phyloP scores from a whole-genome alignment of 2,888 invertebrate species.

The Callyntrura sp. region DNA sequence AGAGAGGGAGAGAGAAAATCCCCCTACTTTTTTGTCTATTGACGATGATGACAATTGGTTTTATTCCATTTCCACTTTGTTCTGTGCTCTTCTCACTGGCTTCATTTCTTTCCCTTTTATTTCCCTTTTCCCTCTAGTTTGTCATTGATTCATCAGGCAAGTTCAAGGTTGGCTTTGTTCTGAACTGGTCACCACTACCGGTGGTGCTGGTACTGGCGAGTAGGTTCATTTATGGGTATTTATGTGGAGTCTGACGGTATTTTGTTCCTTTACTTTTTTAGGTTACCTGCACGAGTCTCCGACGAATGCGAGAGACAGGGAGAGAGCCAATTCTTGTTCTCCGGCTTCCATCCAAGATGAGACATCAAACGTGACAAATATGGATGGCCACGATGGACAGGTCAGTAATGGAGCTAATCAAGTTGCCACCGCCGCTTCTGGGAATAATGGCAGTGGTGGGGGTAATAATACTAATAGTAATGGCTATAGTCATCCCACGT shows the following conservation, averaged over 20 bases:
- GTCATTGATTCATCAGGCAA: constrained; percentile 30
- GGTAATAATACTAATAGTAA: constrained; percentile 60
- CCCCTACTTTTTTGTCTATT: neutral
- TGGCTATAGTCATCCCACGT: constrained; percentile 74
- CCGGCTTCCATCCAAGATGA: constrained; percentile 83
- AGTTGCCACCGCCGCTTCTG: constrained; percentile 59
- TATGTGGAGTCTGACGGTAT: no score
- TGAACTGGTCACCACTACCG: neutral
- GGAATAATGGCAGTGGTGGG: constrained; percentile 54
- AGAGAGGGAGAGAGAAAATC: neutral
- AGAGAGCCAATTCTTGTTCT: constrained; percentile 86
- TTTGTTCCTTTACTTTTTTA: constrained; percentile 56
- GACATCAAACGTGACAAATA: constrained; percentile 84
- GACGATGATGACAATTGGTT: constrained; percentile 39
- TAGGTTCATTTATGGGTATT: neutral
- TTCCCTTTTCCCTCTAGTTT: neutral
- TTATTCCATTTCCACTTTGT: neutral
- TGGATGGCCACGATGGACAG: constrained; percentile 81
- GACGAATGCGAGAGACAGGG: constrained; percentile 86
- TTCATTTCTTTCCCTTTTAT: constrained; percentile 13
- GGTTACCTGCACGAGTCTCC: constrained; percentile 84
- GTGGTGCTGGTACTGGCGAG: neutral
- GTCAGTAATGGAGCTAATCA: constrained; percentile 77
- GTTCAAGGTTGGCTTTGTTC: constrained; percentile 22
- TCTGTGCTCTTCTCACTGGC: no score